phyloP scores from a whole-genome alignment of 2,888 invertebrate genomes.

The Chrysodeixis includens region DNA sequence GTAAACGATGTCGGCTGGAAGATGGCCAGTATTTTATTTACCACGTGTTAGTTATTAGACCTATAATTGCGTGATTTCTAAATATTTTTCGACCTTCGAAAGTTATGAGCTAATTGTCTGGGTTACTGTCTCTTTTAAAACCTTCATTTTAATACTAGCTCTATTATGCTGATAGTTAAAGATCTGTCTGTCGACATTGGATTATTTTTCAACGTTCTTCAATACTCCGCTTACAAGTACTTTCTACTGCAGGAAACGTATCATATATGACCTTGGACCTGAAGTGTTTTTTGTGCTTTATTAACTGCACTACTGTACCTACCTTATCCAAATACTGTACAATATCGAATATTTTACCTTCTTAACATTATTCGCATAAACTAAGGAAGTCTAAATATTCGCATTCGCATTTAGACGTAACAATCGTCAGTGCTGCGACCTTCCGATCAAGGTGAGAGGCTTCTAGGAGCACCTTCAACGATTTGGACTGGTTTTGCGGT shows the following conservation, averaged over 20 bases:
- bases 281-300: no score
- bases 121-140: no score
- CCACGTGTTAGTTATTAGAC: constrained; percentile 43
- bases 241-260: no score
- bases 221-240: no score
- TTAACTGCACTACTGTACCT: no score
- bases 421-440: constrained; percentile 28
- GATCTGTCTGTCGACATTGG: no score
- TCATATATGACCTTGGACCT: no score
- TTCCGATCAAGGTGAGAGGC: constrained; percentile 43
- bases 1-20: constrained; percentile 70
- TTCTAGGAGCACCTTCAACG: neutral
- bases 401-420: constrained; percentile 30
- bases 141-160: no score
- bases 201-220: no score
- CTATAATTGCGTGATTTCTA: constrained; percentile 30
- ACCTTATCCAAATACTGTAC: no score
- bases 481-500: neutral
- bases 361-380: neutral
- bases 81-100: constrained; percentile 18
- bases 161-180: no score
- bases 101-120: constrained; percentile 20
- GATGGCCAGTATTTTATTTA: constrained; percentile 65
- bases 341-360: no score
- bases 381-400: constrained; percentile 18